Base-by-base conservation (phyloP, 2,797 vertebrate species). In the Clarias laeviceps region DNA sequence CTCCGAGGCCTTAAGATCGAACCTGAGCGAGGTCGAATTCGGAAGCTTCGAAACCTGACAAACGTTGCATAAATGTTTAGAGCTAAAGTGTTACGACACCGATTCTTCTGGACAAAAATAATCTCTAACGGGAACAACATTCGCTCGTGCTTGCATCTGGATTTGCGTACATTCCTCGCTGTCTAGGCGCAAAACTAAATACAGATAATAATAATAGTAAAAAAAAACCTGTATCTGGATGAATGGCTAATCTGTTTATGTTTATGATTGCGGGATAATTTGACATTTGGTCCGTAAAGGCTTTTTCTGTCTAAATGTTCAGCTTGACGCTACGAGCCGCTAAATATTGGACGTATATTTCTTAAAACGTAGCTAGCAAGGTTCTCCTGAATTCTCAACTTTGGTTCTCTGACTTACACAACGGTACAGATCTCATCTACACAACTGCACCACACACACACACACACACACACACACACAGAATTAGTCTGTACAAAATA, bases 121-220 rank as follows among this genome's bases (percentile, higher is more conserved):
- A 84, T 81, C 86, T 56, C 85, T 88, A 84, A 89, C 79, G 84
- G 85, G 85, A 87, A 88, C 79, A 73, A 37, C 70, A 65, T 84
- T 80, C 59, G 61, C 37, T 82, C 86, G 90, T 45, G 90, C 89
- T 54, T 90, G 87, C 68, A 74, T 84, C 68, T 69, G 90, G 18
- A 87, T 92, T 85, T 86, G 79, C 65, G 77, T 94, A 95, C 94
- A 95, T 95, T 95, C 93, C 92, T 93, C 85, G 90, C 93, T 94
- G 94, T 94, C 92, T 92, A 89, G 91, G 92, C 90, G 91, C 37
- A 80, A 40, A 29, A n/a, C 17, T 24, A 24, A 56, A 50, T 27
- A 70, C 27, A 65, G 34, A 79, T 7, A 3, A 15, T 14, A 34
- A 5, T 50, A 50, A 45, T 45, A 45, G 2, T 45, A 50, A 5